phyloP scores from a whole-genome alignment of 2,797 vertebrate species.

The Bradypodion pumilum region DNA sequence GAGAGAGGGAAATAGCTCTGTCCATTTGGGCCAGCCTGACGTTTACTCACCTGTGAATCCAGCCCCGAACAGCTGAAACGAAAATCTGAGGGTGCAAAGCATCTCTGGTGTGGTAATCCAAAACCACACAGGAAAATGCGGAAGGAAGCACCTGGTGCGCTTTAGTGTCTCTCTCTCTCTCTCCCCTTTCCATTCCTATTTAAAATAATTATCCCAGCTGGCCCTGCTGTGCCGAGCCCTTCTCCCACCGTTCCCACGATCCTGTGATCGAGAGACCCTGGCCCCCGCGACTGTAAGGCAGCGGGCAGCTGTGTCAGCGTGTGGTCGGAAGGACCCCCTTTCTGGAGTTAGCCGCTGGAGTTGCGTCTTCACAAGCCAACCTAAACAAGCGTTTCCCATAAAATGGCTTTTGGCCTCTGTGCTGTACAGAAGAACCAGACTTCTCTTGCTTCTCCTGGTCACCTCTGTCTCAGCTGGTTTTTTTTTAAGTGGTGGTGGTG shows the following conservation, averaged over 20 bases:
- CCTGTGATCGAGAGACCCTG: conserved; percentile 26
- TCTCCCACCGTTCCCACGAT: conserved; percentile 53
- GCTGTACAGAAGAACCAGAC: conserved; percentile 12
- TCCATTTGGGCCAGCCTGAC: background rate
- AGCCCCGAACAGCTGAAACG: background rate
- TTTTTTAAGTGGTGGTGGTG: too few species aligned
- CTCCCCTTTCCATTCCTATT: conserved; percentile 1
- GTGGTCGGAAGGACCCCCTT: conserved; percentile 33
- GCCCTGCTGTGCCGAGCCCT: conserved; percentile 34
- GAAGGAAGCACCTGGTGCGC: conserved; percentile 2
- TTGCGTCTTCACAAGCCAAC: conserved; percentile 20
- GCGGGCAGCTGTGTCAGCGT: conserved; percentile 56
- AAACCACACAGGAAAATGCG: background rate
- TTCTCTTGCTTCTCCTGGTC: too few species aligned
- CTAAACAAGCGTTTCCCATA: conserved; percentile 6
- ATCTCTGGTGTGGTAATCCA: background rate
- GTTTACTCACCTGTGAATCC: background rate
- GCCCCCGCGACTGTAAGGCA: conserved; percentile 35
- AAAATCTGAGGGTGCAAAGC: background rate
- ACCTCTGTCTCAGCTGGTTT: too few species aligned
- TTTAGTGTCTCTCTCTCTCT: background rate
- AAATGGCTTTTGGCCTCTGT: conserved; percentile 38
- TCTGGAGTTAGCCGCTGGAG: conserved; percentile 41
- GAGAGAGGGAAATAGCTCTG: too few species aligned
- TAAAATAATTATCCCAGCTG: conserved; percentile 64